These are phyloP conservation scores for Cyphomyrus discorhynchus DNA, from an alignment of 2,113 vertebrate genomes.

Conservation along the genomic window DNA sequence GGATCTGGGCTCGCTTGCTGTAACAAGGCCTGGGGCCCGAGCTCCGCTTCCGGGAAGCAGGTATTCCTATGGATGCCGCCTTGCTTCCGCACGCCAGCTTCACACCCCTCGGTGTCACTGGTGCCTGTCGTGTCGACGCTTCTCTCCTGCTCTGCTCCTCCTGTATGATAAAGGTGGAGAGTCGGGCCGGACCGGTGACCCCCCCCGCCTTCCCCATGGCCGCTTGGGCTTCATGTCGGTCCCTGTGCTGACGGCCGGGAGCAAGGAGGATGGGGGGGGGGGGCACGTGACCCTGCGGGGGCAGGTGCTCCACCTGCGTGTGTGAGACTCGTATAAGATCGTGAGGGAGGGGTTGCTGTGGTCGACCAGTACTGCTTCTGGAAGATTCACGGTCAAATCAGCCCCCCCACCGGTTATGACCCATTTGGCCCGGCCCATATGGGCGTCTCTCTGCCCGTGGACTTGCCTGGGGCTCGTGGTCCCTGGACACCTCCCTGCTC, in stretches of 20 bases:
- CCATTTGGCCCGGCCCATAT: conserved; percentile 29
- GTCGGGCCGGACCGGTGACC: neutral
- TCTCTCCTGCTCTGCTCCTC: neutral
- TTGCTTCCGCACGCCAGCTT: neutral
- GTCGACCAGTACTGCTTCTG: neutral
- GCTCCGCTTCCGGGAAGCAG: conserved; percentile 8
- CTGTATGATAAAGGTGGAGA: neutral
- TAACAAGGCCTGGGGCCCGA: conserved; percentile 12
- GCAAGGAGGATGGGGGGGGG: neutral
- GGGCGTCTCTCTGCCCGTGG: conserved; percentile 26
- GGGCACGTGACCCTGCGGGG: neutral
- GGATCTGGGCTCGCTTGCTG: conserved; percentile 22
- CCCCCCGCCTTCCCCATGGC: neutral
- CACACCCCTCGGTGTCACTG: neutral
- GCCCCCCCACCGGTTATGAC: too few relatives aligned
- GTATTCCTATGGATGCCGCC: neutral
- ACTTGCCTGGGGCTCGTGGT: conserved; percentile 29
- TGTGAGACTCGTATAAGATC: neutral
- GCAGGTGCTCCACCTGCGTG: neutral
- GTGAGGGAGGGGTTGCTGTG: neutral
- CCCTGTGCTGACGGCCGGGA: neutral
- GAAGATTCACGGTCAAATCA: neutral
- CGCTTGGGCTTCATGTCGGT: neutral
- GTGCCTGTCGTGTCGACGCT: neutral
- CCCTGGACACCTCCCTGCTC: neutral